Evolutionary conservation across 53 echinoderm and acorn worm species (phyloP), one percentile per base, ranked within the genome.

Genomic region (Temnopleurus reevesii): DNA sequence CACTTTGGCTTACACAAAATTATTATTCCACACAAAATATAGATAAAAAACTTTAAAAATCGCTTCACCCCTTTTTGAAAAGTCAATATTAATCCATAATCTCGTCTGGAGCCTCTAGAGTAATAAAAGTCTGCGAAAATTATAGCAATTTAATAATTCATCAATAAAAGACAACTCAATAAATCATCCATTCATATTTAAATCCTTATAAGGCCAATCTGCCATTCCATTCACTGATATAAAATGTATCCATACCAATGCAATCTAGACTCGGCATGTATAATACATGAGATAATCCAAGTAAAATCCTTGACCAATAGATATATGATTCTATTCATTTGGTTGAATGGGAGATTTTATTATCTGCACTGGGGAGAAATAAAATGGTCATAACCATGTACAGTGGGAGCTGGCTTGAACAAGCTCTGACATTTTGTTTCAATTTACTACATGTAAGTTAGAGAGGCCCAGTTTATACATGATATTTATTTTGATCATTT

Each of bases 161-260:
- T 43, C n/a, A 8, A 71, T 38, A 23, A n/a, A 71, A 41, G 71
- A 71, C 8, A 41, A 71, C 41, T 43, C 71, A 36, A 71, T 71
- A 71, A 71, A 38, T 71, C 71, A 71, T 71, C 41, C 41, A 38
- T 71, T 41, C 19, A 71, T 71, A 71, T 71, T 71, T 41, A 71
- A 43, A 71, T 7, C 26, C 43, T 41, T 13, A n/a, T n/a, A 4
- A 71, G 71, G 71, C 12, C 23, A 71, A 21, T 71, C n/a, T 41
- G 2, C 43, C 36, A 21, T 43, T 21, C 38, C 0, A 61, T 61
- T 61, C 29, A 28, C 15, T 31, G 61, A 61, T 31, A 12, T 4
- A 3, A 33, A 63, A 71, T 71, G 71, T 21, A 71, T 43, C n/a
- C 41, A 21, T 10, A 21, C 34, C 17, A 33, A 63, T 61, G 33